These are phyloP conservation scores for Nineta flava DNA, from an alignment of 2,888 invertebrate genomes.

Conservation along the genomic window DNA sequence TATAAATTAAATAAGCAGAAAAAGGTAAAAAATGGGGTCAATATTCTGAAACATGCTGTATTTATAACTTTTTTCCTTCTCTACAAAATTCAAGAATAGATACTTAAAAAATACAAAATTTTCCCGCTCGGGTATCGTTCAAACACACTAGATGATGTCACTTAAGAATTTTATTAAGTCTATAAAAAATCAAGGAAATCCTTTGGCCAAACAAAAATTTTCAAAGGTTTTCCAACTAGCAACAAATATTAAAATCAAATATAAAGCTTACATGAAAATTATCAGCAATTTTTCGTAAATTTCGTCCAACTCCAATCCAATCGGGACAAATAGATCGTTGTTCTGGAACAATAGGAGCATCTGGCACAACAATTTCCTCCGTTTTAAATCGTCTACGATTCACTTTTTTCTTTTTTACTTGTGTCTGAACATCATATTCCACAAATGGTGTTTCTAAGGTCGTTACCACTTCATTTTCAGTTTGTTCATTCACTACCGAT, in stretches of 20 bases:
- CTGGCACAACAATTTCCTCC: neutral
- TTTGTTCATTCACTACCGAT: neutral
- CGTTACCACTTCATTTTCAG: neutral
- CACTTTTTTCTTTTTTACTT: neutral
- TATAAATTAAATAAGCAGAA: no score
- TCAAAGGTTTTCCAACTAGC: neutral
- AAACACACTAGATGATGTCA: no score
- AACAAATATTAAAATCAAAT: neutral
- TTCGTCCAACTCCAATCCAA: neutral
- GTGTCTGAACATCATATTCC: neutral
- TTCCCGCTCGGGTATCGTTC: no score
- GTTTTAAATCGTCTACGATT: neutral
- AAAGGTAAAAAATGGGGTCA: no score
- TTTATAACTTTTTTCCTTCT: no score
- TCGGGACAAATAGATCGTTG: neutral
- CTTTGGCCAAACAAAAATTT: neutral
- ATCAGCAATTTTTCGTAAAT: slow-evolving; percentile 2
- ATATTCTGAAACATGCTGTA: no score
- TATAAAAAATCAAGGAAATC: no score
- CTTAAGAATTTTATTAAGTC: no score
- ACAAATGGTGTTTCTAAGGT: neutral
- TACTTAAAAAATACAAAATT: no score
- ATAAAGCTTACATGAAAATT: neutral
- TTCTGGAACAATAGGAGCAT: neutral
- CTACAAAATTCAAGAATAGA: no score